Evolutionary conservation across 2,797 vertebrate species (phyloP).

Genomic region (Catamblyrhynchus diadema): DNA sequence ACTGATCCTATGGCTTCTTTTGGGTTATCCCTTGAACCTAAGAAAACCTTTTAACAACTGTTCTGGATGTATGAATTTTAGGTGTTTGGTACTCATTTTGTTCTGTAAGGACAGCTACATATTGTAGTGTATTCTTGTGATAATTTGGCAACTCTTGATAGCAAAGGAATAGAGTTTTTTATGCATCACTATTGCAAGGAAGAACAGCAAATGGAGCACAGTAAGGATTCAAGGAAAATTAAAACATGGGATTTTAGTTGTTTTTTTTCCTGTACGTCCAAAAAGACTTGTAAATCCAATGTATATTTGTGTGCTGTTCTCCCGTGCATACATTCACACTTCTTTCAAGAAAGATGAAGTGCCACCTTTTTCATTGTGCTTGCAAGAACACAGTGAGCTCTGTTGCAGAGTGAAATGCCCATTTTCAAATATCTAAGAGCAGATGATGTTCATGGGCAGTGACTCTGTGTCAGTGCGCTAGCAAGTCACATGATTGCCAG

Average conservation of each 20-base stretch:
- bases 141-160: neutral
- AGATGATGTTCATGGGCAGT: neutral
- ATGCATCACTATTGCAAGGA: neutral
- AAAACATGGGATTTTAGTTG: neutral
- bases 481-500: accelerated
- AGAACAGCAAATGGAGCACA: neutral
- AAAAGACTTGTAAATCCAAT: neutral
- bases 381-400: neutral
- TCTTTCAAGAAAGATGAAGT: neutral
- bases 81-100: neutral
- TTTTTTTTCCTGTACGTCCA: too few species aligned
- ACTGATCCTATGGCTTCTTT: neutral
- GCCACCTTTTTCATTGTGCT: neutral
- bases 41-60: neutral
- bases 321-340: accelerated
- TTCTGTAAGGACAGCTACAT: neutral
- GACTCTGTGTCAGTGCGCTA: neutral
- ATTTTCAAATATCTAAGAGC: neutral
- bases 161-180: neutral
- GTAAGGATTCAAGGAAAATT: neutral
- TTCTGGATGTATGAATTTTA: neutral
- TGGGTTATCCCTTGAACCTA: neutral
- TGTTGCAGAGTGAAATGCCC: neutral
- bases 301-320: neutral
- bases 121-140: neutral